Evolutionary conservation across 2,113 vertebrate species (phyloP).

Genomic region (Pangasianodon hypophthalmus): DNA sequence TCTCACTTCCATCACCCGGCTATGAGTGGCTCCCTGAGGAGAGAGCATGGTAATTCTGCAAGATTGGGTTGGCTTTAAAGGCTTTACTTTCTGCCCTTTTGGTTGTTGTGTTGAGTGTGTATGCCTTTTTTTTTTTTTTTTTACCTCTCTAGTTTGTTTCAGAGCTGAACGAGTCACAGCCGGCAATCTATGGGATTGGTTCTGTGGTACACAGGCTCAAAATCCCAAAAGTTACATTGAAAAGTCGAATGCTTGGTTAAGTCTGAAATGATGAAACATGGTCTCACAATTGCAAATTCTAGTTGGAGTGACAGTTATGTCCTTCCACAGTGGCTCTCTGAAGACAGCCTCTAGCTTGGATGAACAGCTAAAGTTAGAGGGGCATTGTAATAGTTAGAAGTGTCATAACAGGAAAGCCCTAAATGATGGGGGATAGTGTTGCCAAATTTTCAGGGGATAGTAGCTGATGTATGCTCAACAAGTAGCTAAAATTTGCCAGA

Average conservation of each 20-base stretch:
- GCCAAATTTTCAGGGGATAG: background rate
- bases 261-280: background rate
- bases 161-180: background rate
- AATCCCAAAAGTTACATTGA: background rate
- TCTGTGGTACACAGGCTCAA: background rate
- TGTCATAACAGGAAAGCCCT: background rate
- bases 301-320: background rate
- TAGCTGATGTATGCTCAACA: background rate
- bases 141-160: background rate
- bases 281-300: background rate
- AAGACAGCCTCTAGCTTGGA: background rate
- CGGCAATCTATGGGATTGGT: background rate
- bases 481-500: background rate
- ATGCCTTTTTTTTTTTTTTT: background rate
- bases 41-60: background rate
- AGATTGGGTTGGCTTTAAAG: slow-evolving; percentile 19
- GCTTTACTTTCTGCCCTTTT: background rate
- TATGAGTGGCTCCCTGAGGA: slow-evolving; percentile 17
- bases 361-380: background rate
- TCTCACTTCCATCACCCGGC: background rate
- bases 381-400: background rate
- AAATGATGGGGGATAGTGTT: background rate
- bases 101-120: slow-evolving; percentile 7
- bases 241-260: background rate
- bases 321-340: background rate